These are phyloP conservation scores for Palaemon carinicauda DNA, from an alignment of 1,140 invertebrate species.

Conservation along the genomic window DNA sequence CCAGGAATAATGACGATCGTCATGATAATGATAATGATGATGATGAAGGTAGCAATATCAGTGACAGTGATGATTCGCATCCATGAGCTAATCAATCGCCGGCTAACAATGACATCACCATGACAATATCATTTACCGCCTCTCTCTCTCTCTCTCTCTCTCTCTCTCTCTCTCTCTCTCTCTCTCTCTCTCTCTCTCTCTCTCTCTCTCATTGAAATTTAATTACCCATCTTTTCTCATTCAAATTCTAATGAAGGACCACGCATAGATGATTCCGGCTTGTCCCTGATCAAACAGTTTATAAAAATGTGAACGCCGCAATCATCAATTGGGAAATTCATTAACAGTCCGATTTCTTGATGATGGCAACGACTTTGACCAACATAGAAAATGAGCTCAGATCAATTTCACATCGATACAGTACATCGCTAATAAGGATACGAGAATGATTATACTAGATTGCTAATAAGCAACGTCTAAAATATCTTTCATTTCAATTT, in stretches of 20 bases:
- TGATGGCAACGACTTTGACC: too few relatives aligned
- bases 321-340: not conserved
- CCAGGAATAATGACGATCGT: too few relatives aligned
- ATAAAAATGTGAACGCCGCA: conserved; percentile 7
- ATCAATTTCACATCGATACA: too few relatives aligned
- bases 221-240: conserved; percentile 4
- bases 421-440: too few relatives aligned
- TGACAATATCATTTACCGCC: not conserved
- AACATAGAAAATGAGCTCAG: too few relatives aligned
- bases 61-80: not conserved
- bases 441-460: too few relatives aligned
- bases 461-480: too few relatives aligned
- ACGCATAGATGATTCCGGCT: not conserved
- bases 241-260: not conserved
- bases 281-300: conserved; percentile 8
- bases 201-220: not conserved
- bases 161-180: too few relatives aligned
- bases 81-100: not conserved
- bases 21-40: too few relatives aligned
- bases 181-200: too few relatives aligned
- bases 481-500: too few relatives aligned
- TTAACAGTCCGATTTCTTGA: not conserved
- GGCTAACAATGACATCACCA: not conserved
- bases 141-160: not conserved
- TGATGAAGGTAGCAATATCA: not conserved